phyloP scores from a whole-genome alignment of 2,113 vertebrate genomes.

The Bubalus kerabau region DNA sequence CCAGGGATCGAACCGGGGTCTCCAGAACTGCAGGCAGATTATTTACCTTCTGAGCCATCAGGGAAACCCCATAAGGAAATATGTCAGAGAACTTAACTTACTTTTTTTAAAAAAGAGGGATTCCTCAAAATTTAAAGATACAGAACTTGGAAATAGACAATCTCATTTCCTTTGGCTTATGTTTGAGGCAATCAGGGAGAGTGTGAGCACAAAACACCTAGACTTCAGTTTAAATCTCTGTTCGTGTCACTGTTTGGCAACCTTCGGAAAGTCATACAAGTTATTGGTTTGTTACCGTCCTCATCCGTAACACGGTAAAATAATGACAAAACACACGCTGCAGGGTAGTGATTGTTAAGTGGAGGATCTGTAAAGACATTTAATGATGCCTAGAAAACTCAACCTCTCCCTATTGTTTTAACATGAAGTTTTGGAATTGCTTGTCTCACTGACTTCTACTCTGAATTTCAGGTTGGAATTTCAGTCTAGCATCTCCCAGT shows the following conservation, averaged over 20 bases:
- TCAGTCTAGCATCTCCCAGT: not conserved
- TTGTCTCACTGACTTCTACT: not conserved
- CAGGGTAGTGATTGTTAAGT: not conserved
- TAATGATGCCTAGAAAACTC: not conserved
- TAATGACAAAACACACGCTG: not conserved
- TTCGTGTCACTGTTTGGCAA: not conserved
- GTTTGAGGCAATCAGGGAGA: not conserved
- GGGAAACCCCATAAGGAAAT: not conserved
- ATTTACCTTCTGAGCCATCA: not conserved
- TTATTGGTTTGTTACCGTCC: not conserved
- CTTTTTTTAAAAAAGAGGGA: not conserved
- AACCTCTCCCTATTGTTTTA: not conserved
- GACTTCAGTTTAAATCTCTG: not conserved
- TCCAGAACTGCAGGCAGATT: not conserved
- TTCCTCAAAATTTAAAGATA: not conserved
- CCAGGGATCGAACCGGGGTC: not conserved
- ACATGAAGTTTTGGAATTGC: not conserved
- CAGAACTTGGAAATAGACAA: not conserved
- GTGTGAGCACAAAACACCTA: not conserved
- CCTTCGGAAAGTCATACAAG: not conserved
- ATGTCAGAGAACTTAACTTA: not conserved
- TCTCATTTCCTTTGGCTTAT: not conserved
- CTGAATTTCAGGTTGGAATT: constrained; percentile 37
- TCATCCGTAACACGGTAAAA: not conserved
- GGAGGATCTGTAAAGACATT: not conserved